Evolutionary conservation across 2,797 vertebrate species (phyloP), one percentile per base, ranked within the genome.

Genomic region (Sebastes oblongus): DNA sequence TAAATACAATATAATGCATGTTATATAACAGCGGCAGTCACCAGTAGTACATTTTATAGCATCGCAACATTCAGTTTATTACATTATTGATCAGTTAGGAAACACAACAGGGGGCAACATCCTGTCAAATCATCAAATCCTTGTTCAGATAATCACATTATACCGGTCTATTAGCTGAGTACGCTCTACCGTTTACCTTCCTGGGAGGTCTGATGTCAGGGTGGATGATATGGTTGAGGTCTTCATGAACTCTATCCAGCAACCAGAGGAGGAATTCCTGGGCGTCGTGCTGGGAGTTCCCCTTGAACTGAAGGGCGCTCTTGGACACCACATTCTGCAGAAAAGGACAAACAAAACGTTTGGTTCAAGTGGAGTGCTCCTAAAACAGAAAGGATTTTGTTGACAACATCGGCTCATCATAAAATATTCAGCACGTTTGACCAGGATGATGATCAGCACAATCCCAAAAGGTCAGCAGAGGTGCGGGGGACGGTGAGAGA

Each of bases 221-320:
- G 78, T 96, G 96, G 84, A 97, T 93, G 3, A 94, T 92, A 1
- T 97, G 96, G 93, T 99, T 97, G 69, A 99, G 96, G 90, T 99
- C 98, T 88, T 99, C 98, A 0, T 99, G 98, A 29, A 99, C 98
- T 81, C 98, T 93, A 90, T 99, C 98, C 58, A 99, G 94, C 18
- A 99, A 93, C 98, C 98, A 99, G 30, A 99, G 96, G 77, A 99
- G 96, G 89, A 99, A 99, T 88, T 99, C 98, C 93, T 99, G 98
- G 1, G 98, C 98, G 0, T 99, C 98, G 0, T 99, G 98, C 91
- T 99, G 98, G 25, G 98, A 97, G 18, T 96, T 99, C 6, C 98
- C 98, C 0, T 96, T 96, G 92, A 99, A 99, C 91, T 99, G 98
- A 85, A 99, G 95, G 7, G 98, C 98, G 0, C 98, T 99, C 93